Evolutionary conservation across 1,140 invertebrate species (phyloP).

Genomic region (Apis florea): DNA sequence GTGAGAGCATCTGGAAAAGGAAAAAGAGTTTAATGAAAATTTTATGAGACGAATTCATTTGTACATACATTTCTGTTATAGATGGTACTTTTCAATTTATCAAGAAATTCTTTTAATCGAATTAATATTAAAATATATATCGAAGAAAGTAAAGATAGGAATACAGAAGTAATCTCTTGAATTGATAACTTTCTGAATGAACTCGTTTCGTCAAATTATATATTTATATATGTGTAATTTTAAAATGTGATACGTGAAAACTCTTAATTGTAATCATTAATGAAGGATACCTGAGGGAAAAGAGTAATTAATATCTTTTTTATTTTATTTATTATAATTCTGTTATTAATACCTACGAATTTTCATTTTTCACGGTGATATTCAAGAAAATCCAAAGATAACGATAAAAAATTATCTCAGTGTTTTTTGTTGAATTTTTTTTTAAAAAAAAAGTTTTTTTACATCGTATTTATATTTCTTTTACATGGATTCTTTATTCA

Average conservation of each 20-base stretch:
- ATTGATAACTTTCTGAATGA: not conserved
- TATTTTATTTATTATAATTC: not conserved
- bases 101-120: too few relatives aligned
- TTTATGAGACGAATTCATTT: too few relatives aligned
- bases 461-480: not conserved
- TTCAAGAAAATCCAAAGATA: not conserved
- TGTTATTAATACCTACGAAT: too few relatives aligned
- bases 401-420: not conserved
- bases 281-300: not conserved
- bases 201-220: not conserved
- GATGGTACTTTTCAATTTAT: too few relatives aligned
- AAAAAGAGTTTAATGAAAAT: too few relatives aligned
- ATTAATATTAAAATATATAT: not conserved
- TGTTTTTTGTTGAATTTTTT: not conserved
- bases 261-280: not conserved
- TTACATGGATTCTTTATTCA: not conserved
- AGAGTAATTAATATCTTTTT: not conserved
- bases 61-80: too few relatives aligned
- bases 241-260: not conserved
- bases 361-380: not conserved
- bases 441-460: too few relatives aligned
- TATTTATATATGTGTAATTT: not conserved
- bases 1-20: too few relatives aligned
- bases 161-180: too few relatives aligned
- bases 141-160: not conserved